Base-by-base conservation (phyloP, 2,797 vertebrate species). In the Xiphophorus birchmanni region DNA sequence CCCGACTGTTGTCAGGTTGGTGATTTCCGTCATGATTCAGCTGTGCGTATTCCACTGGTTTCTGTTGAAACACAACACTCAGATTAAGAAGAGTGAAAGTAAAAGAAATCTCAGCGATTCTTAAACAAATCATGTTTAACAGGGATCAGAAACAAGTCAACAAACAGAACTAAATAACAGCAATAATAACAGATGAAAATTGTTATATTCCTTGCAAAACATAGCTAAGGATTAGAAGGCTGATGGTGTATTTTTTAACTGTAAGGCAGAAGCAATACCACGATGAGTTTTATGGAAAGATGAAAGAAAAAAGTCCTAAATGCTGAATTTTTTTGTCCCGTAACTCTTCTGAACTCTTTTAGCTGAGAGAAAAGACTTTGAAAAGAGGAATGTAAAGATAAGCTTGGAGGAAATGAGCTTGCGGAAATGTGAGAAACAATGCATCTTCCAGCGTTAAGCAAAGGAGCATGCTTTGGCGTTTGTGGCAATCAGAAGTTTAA, bases 11-110 rank as follows among this genome's bases (percentile, higher is more conserved):
- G 40, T 83, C 79, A 9, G 54, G 44, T 17, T 48, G 75, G 48
- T 76, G 82, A 69, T 67, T 15, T 0, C 15, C 48, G 18, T 93
- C 91, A n/a, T 80, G 88, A 81, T 95, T 96, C 84, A 95, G 86
- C 82, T 96, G 92, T 5, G 88, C 94, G 5, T 95, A 96, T 81
- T 95, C 93, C 81, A 95, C 86, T 8, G 90, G 91, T 2, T 74
- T 92, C 91, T 95, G 92, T 77, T 73, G 4, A 79, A 72, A 82
- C n/a, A 37, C 2, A 17, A 80, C 21, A 48, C 9, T 35, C 11
- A 9, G 47, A 63, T 65, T 18, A n/a, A 48, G 44, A 50, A 12
- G 48, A 63, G 40, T 42, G 13, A 6, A 58, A 75, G 44, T 13
- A 42, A 23, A 69, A 44, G 1, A 44, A 71, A 71, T 44, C 23